Percentiles rank a stretch among this genome's conserved stretches.
These are phyloP conservation scores for Pseudorectes ferrugineus DNA, from an alignment of 2,113 vertebrate species.

Conservation along the genomic window DNA sequence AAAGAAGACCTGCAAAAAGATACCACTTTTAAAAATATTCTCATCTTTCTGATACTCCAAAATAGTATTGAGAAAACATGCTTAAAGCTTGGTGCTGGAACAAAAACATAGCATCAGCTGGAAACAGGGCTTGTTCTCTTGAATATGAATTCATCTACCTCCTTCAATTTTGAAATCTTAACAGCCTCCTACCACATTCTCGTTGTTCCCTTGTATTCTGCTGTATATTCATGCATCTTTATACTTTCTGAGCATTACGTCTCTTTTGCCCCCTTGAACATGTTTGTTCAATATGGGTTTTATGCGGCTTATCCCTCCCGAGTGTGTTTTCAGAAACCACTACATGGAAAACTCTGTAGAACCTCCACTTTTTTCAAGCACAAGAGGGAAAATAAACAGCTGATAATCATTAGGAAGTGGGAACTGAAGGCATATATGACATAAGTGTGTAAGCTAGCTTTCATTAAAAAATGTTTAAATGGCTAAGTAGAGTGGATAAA, in stretches of 20 bases:
- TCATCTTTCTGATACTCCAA: background rate
- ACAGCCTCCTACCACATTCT: background rate
- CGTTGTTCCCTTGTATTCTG: background rate
- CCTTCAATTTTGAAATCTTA: background rate
- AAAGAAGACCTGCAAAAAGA: background rate
- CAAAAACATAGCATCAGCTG: background rate
- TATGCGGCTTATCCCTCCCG: background rate
- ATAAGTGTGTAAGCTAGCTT: constrained; percentile 7
- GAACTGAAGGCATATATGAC: background rate
- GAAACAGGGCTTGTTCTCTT: background rate
- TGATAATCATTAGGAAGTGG: constrained; percentile 41
- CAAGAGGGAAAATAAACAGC: constrained; percentile 7
- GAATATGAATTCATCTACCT: background rate
- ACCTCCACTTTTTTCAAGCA: background rate
- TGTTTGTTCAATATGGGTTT: background rate
- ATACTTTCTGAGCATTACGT: background rate
- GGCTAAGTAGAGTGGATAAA: background rate
- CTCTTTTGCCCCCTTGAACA: background rate
- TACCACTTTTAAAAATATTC: background rate
- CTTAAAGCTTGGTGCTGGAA: background rate
- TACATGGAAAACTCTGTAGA: background rate
- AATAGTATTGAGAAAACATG: background rate
- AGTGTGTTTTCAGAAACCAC: background rate
- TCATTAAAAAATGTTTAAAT: background rate
- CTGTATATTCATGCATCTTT: background rate